These are phyloP conservation scores for Manis javanica DNA, from an alignment of 2,797 vertebrate genomes.

Conservation along the genomic window DNA sequence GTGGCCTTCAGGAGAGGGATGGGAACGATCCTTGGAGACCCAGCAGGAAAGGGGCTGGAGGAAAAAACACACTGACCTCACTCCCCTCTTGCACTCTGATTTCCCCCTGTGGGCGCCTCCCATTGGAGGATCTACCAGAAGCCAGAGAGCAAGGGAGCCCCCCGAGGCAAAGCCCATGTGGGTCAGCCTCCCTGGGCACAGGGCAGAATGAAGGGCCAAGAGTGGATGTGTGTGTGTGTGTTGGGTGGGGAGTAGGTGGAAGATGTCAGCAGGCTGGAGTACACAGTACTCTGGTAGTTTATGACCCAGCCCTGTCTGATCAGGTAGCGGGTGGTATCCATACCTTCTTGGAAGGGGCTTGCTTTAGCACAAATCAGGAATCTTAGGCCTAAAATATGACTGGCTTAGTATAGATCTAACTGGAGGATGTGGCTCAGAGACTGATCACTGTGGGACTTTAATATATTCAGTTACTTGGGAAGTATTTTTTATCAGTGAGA, in stretches of 20 bases:
- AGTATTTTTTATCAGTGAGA: conserved; percentile 63
- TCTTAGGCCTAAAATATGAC: conserved; percentile 6
- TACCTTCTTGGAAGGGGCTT: background rate
- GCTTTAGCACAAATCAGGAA: background rate
- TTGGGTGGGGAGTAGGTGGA: no score
- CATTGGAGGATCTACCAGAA: background rate
- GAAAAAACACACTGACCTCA: background rate
- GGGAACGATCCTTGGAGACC: fast-evolving
- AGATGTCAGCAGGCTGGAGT: background rate
- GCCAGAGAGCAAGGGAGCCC: background rate
- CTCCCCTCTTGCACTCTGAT: background rate
- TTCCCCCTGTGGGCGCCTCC: background rate
- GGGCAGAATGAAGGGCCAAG: background rate
- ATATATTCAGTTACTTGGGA: conserved; percentile 57
- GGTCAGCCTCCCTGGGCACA: background rate
- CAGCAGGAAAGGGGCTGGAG: background rate
- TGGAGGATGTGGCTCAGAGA: background rate
- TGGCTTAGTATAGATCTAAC: background rate
- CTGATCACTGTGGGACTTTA: conserved; percentile 40
- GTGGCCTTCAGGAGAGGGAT: background rate
- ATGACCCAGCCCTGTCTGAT: background rate
- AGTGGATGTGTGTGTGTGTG: background rate
- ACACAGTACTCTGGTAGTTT: background rate
- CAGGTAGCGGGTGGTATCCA: background rate
- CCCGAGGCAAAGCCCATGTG: background rate